Evolutionary conservation across 2,888 invertebrate species (phyloP).

Genomic region (Drosophila algonquin): DNA sequence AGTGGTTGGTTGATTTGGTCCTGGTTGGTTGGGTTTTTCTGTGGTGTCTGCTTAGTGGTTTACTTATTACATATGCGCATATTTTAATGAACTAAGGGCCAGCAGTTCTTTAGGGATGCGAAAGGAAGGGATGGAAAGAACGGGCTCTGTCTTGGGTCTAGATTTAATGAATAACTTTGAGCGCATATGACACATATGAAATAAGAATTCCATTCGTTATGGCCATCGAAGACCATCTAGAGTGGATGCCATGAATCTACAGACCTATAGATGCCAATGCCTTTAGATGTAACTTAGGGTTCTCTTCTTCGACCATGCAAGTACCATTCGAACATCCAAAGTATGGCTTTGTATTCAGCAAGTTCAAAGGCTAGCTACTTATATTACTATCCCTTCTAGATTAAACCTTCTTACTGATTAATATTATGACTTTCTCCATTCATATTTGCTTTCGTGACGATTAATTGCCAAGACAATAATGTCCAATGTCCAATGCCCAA

Average conservation of each 20-base stretch:
- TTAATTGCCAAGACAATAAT: constrained; percentile 30
- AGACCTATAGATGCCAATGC: too few species aligned
- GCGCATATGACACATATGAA: not conserved
- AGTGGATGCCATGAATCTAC: too few species aligned
- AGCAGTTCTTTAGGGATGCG: constrained; percentile 28
- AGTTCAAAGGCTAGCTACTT: too few species aligned
- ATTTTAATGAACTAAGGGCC: constrained; percentile 46
- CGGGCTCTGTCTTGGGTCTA: constrained; percentile 1
- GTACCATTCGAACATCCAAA: too few species aligned
- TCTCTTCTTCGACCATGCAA: too few species aligned
- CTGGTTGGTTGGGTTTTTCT: constrained; percentile 9
- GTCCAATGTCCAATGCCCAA: not conserved
- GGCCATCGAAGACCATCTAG: too few species aligned
- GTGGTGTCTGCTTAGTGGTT: constrained; percentile 30
- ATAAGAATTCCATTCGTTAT: too few species aligned
- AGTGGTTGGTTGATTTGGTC: constrained; percentile 49
- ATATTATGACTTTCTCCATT: constrained; percentile 9
- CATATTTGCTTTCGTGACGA: constrained; percentile 17
- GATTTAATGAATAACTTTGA: not conserved
- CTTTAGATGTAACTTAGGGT: too few species aligned
- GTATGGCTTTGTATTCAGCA: too few species aligned
- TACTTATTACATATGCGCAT: constrained; percentile 64
- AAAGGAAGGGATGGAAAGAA: not conserved
- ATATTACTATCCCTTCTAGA: not conserved
- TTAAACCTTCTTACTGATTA: not conserved